Conservation (phyloP, 2,888 invertebrate genomes). For the Agrilus mali region DNA sequence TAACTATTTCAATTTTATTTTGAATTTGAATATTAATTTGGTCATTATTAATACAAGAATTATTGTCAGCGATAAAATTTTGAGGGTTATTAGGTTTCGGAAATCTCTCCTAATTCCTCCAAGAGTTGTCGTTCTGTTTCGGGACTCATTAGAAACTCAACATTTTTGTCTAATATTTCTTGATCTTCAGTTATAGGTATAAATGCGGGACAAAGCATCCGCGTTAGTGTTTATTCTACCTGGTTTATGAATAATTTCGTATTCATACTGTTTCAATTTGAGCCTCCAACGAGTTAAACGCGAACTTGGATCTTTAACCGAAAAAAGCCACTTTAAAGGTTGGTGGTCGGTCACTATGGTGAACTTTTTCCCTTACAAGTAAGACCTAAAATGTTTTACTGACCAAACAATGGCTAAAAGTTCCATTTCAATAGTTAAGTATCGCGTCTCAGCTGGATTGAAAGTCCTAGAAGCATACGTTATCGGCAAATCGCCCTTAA, state of each 20-base stretch:
- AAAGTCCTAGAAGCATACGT: constrained; percentile 12
- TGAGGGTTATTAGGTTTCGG: too few species aligned
- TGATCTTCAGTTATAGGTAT: constrained; percentile 1
- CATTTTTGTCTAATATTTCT: too few species aligned
- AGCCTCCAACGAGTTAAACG: background rate
- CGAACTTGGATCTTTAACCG: too few species aligned
- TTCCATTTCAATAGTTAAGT: constrained; percentile 16
- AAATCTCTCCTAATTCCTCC: too few species aligned
- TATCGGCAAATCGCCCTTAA: constrained; percentile 12
- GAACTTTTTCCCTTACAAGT: constrained; percentile 10
- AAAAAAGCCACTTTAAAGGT: constrained; percentile 9
- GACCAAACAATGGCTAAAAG: constrained; percentile 13
- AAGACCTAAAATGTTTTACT: constrained; percentile 12
- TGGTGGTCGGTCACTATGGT: constrained; percentile 11
- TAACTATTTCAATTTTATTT: too few species aligned
- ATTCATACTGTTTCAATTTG: constrained; percentile 1
- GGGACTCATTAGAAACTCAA: too few species aligned
- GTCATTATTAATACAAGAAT: too few species aligned
- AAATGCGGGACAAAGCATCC: constrained; percentile 5
- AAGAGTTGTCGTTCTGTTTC: too few species aligned
- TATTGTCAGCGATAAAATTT: too few species aligned
- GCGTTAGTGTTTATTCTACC: constrained; percentile 7
- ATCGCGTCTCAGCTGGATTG: constrained; percentile 8
- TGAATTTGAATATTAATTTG: too few species aligned
- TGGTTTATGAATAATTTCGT: constrained; percentile 6